A percentile compares a stretch with the other conserved stretches of the same genome.
Evolutionary conservation across 2,797 vertebrate genomes (phyloP).

Genomic region (Sebastiscus tertius): DNA sequence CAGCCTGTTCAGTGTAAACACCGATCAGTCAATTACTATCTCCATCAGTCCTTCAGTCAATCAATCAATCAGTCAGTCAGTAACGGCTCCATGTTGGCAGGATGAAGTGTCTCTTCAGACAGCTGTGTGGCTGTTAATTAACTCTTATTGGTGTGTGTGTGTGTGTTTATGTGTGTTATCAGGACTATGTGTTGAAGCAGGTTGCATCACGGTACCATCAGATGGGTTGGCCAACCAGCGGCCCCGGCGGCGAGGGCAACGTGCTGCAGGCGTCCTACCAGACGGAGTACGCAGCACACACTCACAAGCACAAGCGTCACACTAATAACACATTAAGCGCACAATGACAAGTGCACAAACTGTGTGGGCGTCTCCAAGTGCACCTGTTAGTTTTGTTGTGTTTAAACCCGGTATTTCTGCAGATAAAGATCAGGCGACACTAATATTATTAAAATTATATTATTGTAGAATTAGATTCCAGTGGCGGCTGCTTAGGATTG

Average conservation of each 20-base stretch:
- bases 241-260: conserved; percentile 84
- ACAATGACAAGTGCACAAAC: background rate
- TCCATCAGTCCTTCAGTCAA: background rate
- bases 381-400: background rate
- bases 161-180: conserved; percentile 46
- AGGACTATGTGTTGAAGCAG: conserved; percentile 97
- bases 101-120: background rate
- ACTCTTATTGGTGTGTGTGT: conserved; percentile 7
- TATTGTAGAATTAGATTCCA: no score
- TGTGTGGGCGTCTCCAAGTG: background rate
- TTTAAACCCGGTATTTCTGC: no score
- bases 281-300: conserved; percentile 86
- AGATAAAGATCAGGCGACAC: no score
- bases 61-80: conserved; percentile 1
- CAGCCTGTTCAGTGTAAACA: conserved; percentile 93
- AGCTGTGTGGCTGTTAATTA: conserved; percentile 1
- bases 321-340: background rate
- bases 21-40: conserved; percentile 21
- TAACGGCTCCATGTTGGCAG: background rate
- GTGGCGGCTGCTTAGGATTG: no score
- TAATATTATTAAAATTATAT: no score
- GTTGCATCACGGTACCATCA: conserved; percentile 93
- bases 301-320: background rate
- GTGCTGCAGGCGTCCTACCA: conserved; percentile 92
- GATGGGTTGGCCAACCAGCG: conserved; percentile 90